These are phyloP conservation scores for Drosophila trapezifrons DNA, from an alignment of 1,140 invertebrate species.

Conservation along the genomic window DNA sequence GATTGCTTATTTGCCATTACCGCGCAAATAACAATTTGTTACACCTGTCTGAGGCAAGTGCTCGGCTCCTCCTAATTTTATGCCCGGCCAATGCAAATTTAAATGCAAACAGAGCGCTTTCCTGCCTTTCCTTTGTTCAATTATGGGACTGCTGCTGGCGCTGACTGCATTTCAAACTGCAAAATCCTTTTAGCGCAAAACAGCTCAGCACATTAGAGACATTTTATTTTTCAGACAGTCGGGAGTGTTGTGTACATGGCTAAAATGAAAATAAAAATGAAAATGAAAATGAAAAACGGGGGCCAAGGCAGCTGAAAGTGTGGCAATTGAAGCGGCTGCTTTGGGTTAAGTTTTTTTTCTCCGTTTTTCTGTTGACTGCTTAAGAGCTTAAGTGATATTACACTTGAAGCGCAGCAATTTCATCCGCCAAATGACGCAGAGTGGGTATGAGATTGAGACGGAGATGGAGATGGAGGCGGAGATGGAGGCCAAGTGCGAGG, in stretches of 20 bases:
- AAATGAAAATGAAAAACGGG: conserved; percentile 5
- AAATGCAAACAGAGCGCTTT: conserved; percentile 46
- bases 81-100: conserved; percentile 37
- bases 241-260: conserved; percentile 27
- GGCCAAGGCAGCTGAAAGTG: conserved; percentile 44
- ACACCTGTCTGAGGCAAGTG: conserved; percentile 25
- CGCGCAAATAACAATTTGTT: conserved; percentile 29
- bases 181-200: conserved; percentile 79
- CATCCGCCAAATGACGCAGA: conserved; percentile 62
- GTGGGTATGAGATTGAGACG: conserved; percentile 20
- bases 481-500: conserved; percentile 7
- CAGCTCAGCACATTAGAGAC: conserved; percentile 68
- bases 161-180: conserved; percentile 48
- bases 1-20: conserved; percentile 57
- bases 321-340: conserved; percentile 53
- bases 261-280: conserved; percentile 5
- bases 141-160: conserved; percentile 28
- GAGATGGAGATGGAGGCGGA: conserved; percentile 7
- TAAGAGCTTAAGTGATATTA: conserved; percentile 83
- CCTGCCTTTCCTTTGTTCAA: conserved; percentile 46
- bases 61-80: conserved; percentile 8
- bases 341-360: conserved; percentile 21
- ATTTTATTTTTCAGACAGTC: conserved; percentile 48
- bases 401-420: conserved; percentile 78
- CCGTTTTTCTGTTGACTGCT: conserved; percentile 57